These are phyloP conservation scores for Mamestra brassicae DNA, from an alignment of 2,888 invertebrate species.

Conservation along the genomic window DNA sequence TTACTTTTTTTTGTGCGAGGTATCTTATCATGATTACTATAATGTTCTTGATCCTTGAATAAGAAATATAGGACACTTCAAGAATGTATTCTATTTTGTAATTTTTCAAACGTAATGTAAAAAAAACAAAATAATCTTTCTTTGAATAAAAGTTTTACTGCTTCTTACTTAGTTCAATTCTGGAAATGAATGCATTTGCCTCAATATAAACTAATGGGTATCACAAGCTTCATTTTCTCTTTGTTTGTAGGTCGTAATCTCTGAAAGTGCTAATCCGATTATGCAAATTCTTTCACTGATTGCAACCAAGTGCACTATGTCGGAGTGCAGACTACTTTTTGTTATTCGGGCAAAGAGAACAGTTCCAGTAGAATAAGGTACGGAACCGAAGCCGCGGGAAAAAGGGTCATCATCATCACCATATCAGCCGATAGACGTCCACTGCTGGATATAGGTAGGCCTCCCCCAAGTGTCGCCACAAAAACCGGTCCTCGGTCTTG, in stretches of 20 bases:
- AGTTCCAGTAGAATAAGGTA: not conserved
- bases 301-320: too few relatives aligned
- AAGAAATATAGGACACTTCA: not conserved
- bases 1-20: not conserved
- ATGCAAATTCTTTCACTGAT: too few relatives aligned
- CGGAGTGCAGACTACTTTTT: too few relatives aligned
- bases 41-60: not conserved
- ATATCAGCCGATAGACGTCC: too few relatives aligned
- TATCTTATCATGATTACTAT: not conserved
- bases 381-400: not conserved
- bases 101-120: not conserved
- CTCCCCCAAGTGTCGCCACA: too few relatives aligned
- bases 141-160: not conserved
- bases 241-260: not conserved
- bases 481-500: too few relatives aligned
- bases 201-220: too few relatives aligned
- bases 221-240: too few relatives aligned
- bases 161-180: not conserved
- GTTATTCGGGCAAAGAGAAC: not conserved
- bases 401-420: not conserved
- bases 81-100: not conserved
- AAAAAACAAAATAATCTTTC: not conserved
- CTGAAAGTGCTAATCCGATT: too few relatives aligned
- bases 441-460: too few relatives aligned
- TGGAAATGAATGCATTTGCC: not conserved